Base-by-base conservation (phyloP, 2,797 vertebrate genomes). In the Enteromius afrohamiltoni region DNA sequence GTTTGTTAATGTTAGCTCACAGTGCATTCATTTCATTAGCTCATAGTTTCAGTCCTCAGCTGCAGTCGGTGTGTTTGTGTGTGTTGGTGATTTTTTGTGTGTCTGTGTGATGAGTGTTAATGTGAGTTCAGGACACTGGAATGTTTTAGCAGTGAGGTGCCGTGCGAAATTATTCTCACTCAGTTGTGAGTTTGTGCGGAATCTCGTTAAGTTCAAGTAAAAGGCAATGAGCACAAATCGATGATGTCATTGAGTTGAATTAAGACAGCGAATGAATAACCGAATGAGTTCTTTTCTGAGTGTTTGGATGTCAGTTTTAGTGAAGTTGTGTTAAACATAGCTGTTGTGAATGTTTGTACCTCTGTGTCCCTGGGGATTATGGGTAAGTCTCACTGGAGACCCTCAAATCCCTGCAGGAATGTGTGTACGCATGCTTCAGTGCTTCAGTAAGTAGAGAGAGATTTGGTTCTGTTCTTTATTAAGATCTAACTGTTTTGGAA, bases 391-490 rank as follows among this genome's bases (percentile, higher is more conserved):
- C 90, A 91, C 86, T 88, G 90, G 91, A 93, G 89, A 88, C 90
- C 86, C 91, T 90, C 51, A 94, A 93, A 94, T 94, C 92, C 91
- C 88, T 88, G 90, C 68, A 88, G 93, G 93, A 94, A 94, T 95
- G 92, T 91, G 89, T 88, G 86, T 85, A 86, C 55, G 75, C 76
- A 86, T 81, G 85, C 84, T 75, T 78, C 83, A 85, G 84, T 84
- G 74, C 51, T 83, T 76, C 69, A 37, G 67, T 49, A n/a, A 26
- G 34, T 26, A 58, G 53, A 60, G 6, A 58, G 31, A 70, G 69
- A 42, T 53, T 78, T 10, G 31, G 37, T 60, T 26, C 29, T 34
- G 26, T 53, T 55, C 31, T 67, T 40, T 40, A 40, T 69, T 69
- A 26, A 53, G 64, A 79, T 79, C 64, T 34, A 42, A 42, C 21